Evolutionary conservation across 2,888 invertebrate genomes (phyloP), one percentile per base, ranked within the genome.

Genomic region (Achlya flavicornis): DNA sequence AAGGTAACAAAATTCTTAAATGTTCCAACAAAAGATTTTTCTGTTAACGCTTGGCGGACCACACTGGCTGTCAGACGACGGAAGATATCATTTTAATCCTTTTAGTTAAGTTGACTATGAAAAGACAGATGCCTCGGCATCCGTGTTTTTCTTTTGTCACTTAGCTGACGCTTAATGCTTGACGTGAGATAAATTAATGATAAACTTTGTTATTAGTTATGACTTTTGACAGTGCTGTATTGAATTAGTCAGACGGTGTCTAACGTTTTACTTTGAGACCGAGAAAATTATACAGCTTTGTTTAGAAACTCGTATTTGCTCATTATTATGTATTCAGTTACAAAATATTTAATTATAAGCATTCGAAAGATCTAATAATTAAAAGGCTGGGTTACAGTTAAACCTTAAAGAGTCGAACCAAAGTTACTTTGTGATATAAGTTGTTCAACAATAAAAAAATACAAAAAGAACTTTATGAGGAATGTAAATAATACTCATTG

Each of bases 11-110:
- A 90, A 89, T 88, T 88, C 81, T 86, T 85, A 76, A 84, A 86
- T 77, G 78, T 71, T 77, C 69, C 70, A 79, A 92, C 92, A 92
- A 93, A 91, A 83, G 90, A 87, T 80, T 85, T 85, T 84, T 87
- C 84, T 85, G 89, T 93, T 93, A 88, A 91, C 91, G 93, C 86
- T 91, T 78, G 80, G 86, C 70, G 81, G 93, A 92, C 92, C 93
- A 92, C 93, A 93, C 92, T 90, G 90, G 84, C 83, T 90, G 93
- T 88, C 87, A 89, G 88, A 87, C 85, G 89, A 88, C 91, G 92
- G 92, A 93, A 92, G 92, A 90, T 92, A 92, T 93, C 90, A 91
- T 93, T 93, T 91, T 93, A 93, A 93, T 93, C 93, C 93, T 92
- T 93, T 93, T 93, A 93, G 92, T 90, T 92, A 92, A 93, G 93